Evolutionary conservation across 1,140 invertebrate genomes (phyloP).

Genomic region (Nomia melanderi): DNA sequence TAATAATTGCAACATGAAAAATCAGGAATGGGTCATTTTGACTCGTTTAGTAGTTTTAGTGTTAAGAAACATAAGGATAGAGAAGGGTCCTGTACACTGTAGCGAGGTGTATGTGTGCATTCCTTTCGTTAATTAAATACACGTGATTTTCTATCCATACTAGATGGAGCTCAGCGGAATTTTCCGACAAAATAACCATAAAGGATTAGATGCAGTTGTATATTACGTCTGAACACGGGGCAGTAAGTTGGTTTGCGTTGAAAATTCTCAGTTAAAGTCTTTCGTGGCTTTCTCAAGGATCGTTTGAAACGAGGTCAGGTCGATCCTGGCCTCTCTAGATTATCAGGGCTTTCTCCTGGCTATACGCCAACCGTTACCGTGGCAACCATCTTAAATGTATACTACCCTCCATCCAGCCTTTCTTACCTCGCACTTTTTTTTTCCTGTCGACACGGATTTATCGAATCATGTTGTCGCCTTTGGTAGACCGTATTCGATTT

Average conservation of each 20-base stretch:
- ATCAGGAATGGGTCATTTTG: too few relatives aligned
- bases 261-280: slow-evolving; percentile 67
- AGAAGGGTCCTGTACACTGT: too few relatives aligned
- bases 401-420: slow-evolving; percentile 27
- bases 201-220: not conserved
- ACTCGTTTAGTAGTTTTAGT: too few relatives aligned
- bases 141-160: too few relatives aligned
- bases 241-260: slow-evolving; percentile 49
- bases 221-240: slow-evolving; percentile 16
- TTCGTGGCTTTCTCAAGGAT: slow-evolving; percentile 59
- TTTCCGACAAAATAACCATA: not conserved
- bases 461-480: slow-evolving; percentile 51
- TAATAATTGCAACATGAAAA: too few relatives aligned
- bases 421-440: slow-evolving; percentile 36
- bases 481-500: slow-evolving; percentile 16
- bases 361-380: slow-evolving; percentile 73
- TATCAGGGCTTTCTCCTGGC: slow-evolving; percentile 75
- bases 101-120: too few relatives aligned
- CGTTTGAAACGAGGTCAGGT: slow-evolving; percentile 69
- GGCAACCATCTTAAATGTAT: slow-evolving; percentile 74
- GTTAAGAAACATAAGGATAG: too few relatives aligned
- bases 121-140: too few relatives aligned
- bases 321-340: slow-evolving; percentile 67
- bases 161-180: not conserved
- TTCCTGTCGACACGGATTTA: slow-evolving; percentile 62